A percentile compares a stretch with the other conserved stretches of the same genome.
These are phyloP conservation scores for Stercorarius parasiticus DNA, from an alignment of 2,113 vertebrate genomes.

Conservation along the genomic window DNA sequence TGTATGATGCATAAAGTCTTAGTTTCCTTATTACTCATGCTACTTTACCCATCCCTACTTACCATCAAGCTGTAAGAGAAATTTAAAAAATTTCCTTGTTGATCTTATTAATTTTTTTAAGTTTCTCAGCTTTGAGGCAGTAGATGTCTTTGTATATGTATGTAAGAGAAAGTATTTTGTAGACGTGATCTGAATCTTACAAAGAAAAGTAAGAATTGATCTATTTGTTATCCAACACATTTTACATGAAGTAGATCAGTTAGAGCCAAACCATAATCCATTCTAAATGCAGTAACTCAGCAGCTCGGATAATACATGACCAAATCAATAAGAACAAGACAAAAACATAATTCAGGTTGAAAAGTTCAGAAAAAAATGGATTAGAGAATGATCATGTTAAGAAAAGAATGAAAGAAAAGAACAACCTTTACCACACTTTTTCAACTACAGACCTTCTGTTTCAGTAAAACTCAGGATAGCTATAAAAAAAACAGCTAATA, in stretches of 20 bases:
- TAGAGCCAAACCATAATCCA: conserved; percentile 20
- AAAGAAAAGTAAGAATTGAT: neutral
- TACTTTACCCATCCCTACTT: neutral
- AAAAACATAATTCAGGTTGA: conserved; percentile 21
- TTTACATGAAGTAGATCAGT: conserved; percentile 14
- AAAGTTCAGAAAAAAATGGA: conserved; percentile 1
- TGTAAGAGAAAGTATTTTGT: neutral
- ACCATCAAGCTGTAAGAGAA: neutral
- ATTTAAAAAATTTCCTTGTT: neutral
- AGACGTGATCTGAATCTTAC: neutral
- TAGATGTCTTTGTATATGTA: neutral
- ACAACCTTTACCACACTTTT: neutral
- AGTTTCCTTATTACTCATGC: neutral
- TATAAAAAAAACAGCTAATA: neutral
- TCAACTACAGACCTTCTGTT: neutral
- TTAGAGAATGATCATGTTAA: neutral
- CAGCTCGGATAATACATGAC: neutral
- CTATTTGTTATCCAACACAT: neutral
- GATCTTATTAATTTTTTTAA: neutral
- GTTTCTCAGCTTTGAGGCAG: neutral
- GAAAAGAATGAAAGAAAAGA: neutral
- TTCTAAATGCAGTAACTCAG: conserved; percentile 16
- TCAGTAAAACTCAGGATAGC: neutral
- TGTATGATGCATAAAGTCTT: neutral
- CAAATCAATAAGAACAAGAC: conserved; percentile 38